These are phyloP conservation scores for Dromaius novaehollandiae DNA, from an alignment of 2,113 vertebrate genomes.

Conservation along the genomic window DNA sequence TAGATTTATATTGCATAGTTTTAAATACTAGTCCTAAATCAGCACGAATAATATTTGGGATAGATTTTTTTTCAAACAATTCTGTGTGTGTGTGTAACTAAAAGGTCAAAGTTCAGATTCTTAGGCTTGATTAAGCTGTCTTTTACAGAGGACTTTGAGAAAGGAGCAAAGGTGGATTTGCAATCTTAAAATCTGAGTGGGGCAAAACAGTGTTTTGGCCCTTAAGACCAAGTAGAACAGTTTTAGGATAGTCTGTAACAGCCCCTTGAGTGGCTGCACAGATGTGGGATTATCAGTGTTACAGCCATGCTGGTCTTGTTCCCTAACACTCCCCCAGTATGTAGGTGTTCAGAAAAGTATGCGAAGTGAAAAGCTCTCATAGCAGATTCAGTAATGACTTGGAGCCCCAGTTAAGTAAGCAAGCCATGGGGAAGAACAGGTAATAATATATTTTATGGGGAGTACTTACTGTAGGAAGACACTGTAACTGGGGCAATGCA, in stretches of 20 bases:
- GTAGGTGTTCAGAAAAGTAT: background rate
- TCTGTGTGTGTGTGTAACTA: background rate
- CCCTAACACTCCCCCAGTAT: background rate
- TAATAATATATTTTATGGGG: background rate
- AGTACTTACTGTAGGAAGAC: background rate
- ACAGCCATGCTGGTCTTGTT: background rate
- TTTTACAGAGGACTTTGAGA: background rate
- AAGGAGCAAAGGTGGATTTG: background rate
- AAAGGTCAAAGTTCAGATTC: background rate
- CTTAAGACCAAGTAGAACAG: accelerated
- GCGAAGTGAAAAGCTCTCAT: background rate
- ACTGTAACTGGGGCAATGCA: background rate
- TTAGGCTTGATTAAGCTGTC: background rate
- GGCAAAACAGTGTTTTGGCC: background rate
- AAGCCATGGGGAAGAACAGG: background rate
- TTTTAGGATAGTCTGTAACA: background rate
- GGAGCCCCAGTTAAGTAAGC: background rate
- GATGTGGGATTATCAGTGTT: background rate
- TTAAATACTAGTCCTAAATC: background rate
- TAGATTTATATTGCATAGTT: background rate
- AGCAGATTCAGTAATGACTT: background rate
- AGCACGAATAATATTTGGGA: background rate
- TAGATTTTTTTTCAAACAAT: background rate
- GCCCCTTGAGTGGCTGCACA: accelerated
- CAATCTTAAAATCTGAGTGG: background rate